These are phyloP conservation scores for Chelmon rostratus DNA, from an alignment of 2,797 vertebrate genomes.

Conservation along the genomic window DNA sequence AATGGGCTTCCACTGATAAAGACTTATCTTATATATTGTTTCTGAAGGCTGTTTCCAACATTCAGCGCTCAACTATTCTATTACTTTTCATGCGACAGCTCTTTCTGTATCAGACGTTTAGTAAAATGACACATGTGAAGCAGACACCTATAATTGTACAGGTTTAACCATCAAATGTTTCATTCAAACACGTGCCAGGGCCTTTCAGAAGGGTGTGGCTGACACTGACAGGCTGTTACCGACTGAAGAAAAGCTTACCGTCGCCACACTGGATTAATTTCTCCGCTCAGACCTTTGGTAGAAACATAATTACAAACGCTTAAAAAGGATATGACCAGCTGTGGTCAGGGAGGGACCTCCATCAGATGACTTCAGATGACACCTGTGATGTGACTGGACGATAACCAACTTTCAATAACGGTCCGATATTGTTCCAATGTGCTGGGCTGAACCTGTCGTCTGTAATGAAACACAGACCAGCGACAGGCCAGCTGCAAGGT, in stretches of 20 bases:
- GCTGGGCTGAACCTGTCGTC: constrained; percentile 12
- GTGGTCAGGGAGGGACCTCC: neutral
- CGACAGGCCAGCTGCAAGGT: constrained; percentile 6
- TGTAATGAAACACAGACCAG: constrained; percentile 29
- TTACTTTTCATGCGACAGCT: neutral
- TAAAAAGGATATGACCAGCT: neutral
- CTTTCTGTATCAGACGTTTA: neutral
- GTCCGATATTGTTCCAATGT: constrained; percentile 27
- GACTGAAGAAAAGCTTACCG: neutral
- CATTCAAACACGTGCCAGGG: neutral
- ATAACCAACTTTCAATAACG: constrained; percentile 37
- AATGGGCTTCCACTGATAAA: neutral
- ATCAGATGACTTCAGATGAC: constrained; percentile 8
- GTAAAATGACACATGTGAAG: neutral
- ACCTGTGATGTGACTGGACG: constrained; percentile 12
- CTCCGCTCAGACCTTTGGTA: constrained; percentile 9
- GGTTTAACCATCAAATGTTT: neutral
- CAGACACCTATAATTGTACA: neutral
- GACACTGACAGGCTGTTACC: neutral
- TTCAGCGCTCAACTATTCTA: neutral
- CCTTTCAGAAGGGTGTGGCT: neutral
- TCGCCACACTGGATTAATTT: neutral
- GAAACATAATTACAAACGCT: constrained; percentile 23
- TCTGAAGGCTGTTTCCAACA: neutral
- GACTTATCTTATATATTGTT: neutral